These are phyloP conservation scores for Serranus cabrilla DNA, from an alignment of 2,797 vertebrate genomes.

Conservation along the genomic window DNA sequence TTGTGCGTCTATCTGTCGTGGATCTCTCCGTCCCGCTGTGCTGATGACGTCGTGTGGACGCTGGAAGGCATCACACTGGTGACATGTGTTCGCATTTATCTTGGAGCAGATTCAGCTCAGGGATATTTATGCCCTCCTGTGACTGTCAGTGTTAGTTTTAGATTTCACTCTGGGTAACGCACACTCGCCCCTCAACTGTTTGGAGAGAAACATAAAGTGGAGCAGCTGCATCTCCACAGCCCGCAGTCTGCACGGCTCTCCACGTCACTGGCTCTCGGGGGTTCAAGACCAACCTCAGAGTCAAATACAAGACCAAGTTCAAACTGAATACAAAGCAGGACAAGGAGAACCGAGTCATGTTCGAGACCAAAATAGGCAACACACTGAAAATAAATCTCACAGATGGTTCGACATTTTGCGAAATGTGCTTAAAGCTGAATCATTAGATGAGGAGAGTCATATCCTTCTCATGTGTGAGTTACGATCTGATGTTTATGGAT, in stretches of 20 bases:
- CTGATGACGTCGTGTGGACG: conserved; percentile 22
- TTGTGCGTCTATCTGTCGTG: background rate
- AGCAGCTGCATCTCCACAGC: conserved; percentile 71
- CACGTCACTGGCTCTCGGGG: conserved; percentile 9
- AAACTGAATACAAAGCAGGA: background rate
- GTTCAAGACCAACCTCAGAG: conserved; percentile 1
- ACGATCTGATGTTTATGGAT: background rate
- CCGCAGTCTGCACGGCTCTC: conserved; percentile 3
- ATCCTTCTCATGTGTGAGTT: too few relatives aligned
- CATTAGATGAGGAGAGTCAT: too few relatives aligned
- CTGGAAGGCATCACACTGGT: conserved; percentile 57
- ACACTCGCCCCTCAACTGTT: conserved; percentile 72
- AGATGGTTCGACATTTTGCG: background rate
- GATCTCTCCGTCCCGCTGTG: conserved; percentile 30
- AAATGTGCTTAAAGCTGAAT: too few relatives aligned
- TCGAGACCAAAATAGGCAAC: background rate
- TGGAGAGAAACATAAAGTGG: conserved; percentile 56
- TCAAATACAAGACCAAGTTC: background rate
- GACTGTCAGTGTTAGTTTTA: conserved; percentile 83
- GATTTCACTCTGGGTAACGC: conserved; percentile 80
- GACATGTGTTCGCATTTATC: conserved; percentile 82
- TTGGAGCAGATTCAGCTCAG: conserved; percentile 76
- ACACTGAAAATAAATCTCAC: background rate
- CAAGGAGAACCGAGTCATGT: background rate
- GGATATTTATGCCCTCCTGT: conserved; percentile 81